These are phyloP conservation scores for Drosophila ezoana DNA, from an alignment of 2,888 invertebrate species.

Conservation along the genomic window DNA sequence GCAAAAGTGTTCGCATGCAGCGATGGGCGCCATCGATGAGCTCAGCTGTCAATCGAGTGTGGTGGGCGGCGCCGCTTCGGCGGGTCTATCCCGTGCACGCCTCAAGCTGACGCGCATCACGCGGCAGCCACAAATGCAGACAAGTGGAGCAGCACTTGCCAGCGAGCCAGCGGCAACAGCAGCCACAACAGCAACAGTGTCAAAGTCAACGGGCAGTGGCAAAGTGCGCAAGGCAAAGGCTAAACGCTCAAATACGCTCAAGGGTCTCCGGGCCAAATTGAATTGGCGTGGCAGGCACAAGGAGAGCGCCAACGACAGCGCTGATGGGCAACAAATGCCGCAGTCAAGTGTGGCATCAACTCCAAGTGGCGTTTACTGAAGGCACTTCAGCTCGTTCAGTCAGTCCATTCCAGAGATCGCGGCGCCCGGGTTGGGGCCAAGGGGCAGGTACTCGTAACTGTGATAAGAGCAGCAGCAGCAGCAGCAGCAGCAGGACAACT, in stretches of 20 bases:
- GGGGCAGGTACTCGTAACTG: constrained; percentile 60
- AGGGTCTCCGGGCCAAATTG: constrained; percentile 62
- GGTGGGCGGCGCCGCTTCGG: constrained; percentile 16
- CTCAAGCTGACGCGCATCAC: constrained; percentile 76
- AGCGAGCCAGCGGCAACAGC: constrained; percentile 8
- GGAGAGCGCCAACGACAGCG: constrained; percentile 15
- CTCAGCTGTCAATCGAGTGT: constrained; percentile 57
- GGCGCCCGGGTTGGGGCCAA: constrained; percentile 2
- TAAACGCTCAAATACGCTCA: constrained; percentile 55
- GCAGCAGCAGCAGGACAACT: constrained; percentile 6
- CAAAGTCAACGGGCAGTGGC: constrained; percentile 43
- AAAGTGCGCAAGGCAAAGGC: constrained; percentile 70
- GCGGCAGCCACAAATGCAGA: constrained; percentile 46
- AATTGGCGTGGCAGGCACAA: constrained; percentile 71
- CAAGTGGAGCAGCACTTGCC: constrained; percentile 10
- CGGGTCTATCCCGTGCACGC: constrained; percentile 54
- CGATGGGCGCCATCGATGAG: constrained; percentile 73
- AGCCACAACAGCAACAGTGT: constrained; percentile 3
- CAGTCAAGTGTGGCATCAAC: constrained; percentile 30
- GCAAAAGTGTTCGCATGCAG: constrained; percentile 36
- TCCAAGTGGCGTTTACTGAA: constrained; percentile 54
- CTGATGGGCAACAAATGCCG: constrained; percentile 36
- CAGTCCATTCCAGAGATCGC: constrained; percentile 44
- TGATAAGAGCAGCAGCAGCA: constrained; percentile 67
- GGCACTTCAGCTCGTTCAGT: constrained; percentile 19